These are phyloP conservation scores for Zapus hudsonius DNA, from an alignment of 2,113 vertebrate genomes.

Conservation along the genomic window DNA sequence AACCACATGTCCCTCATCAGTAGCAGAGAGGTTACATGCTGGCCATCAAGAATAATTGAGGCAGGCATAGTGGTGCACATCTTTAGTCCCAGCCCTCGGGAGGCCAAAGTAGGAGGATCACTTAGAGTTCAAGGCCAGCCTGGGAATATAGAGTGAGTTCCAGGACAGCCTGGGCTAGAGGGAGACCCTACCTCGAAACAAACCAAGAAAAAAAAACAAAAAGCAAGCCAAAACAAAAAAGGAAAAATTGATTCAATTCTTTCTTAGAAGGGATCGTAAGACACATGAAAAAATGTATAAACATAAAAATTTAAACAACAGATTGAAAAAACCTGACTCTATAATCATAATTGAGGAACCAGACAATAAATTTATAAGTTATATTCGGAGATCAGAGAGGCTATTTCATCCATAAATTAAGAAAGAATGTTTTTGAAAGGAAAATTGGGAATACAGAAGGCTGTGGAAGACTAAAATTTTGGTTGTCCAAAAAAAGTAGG, in stretches of 20 bases:
- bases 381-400: slow-evolving; percentile 11
- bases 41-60: neutral
- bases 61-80: too few relatives aligned
- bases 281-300: neutral
- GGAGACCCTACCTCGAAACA: neutral
- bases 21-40: neutral
- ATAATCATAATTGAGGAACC: neutral
- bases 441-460: neutral
- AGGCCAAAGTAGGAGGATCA: too few relatives aligned
- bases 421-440: neutral
- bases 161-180: too few relatives aligned
- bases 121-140: too few relatives aligned
- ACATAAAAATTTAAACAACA: neutral
- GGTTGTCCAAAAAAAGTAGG: neutral
- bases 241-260: neutral
- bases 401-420: neutral
- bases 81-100: too few relatives aligned
- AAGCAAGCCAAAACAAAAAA: neutral
- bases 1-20: neutral
- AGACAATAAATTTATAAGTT: neutral
- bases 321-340: neutral
- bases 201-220: neutral
- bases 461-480: slow-evolving; percentile 23
- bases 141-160: too few relatives aligned
- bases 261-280: neutral